A percentile compares a stretch with the other conserved stretches of the same genome.
These are phyloP conservation scores for Pandemis corylana DNA, from an alignment of 2,888 invertebrate species.

Conservation along the genomic window DNA sequence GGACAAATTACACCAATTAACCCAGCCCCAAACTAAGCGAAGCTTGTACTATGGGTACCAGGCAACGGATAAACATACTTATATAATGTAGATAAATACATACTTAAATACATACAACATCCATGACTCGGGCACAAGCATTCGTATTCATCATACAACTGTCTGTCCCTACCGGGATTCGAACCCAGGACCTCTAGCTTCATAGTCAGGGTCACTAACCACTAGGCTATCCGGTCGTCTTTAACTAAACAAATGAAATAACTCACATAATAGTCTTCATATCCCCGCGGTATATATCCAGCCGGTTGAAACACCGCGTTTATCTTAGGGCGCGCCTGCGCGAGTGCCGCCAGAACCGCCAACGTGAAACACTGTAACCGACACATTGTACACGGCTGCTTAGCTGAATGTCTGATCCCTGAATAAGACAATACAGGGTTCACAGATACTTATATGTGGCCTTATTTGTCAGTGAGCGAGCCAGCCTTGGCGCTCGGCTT, in stretches of 20 bases:
- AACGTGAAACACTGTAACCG: conserved; percentile 62
- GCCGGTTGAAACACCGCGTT: conserved; percentile 63
- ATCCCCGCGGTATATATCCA: conserved; percentile 69
- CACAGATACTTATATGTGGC: conserved; percentile 81
- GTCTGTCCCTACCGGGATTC: too few relatives aligned
- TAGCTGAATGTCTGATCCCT: conserved; percentile 61
- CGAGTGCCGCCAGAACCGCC: conserved; percentile 58
- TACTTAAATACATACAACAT: too few relatives aligned
- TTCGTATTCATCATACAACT: too few relatives aligned
- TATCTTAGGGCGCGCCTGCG: conserved; percentile 62
- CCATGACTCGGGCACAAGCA: too few relatives aligned
- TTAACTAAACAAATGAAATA: neutral
- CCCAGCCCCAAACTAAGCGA: too few relatives aligned
- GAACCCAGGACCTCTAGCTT: too few relatives aligned
- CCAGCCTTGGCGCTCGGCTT: conserved; percentile 72
- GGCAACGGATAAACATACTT: too few relatives aligned
- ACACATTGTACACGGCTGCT: conserved; percentile 68
- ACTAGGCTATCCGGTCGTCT: too few relatives aligned
- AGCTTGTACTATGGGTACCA: too few relatives aligned
- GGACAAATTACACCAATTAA: too few relatives aligned
- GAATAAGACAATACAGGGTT: conserved; percentile 73
- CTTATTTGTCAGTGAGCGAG: conserved; percentile 66
- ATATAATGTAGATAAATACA: too few relatives aligned
- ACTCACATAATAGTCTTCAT: conserved; percentile 87
- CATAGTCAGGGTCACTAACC: too few relatives aligned